phyloP scores from a whole-genome alignment of 2,113 vertebrate species.

The Melanerpes formicivorus region DNA sequence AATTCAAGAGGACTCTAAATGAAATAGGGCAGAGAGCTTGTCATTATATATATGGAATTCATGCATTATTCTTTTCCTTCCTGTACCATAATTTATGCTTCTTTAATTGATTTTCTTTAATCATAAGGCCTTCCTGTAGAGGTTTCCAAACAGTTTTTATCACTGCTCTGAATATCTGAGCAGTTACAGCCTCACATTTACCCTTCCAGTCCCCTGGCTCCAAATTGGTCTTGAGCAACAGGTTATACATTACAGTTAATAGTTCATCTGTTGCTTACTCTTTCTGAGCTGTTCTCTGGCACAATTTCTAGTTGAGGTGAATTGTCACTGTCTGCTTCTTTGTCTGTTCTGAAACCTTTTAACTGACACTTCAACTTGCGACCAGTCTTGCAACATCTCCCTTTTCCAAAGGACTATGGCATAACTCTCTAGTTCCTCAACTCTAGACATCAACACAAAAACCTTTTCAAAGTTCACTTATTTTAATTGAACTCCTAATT shows the following conservation, averaged over 20 bases:
- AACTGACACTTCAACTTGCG: not conserved
- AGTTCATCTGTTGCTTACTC: not conserved
- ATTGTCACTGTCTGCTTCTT: not conserved
- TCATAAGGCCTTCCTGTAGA: not conserved
- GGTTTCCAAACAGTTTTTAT: not conserved
- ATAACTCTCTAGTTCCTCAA: not conserved
- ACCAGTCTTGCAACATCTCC: not conserved
- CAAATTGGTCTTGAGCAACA: not conserved
- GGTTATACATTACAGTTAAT: not conserved
- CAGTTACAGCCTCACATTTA: not conserved
- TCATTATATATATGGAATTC: not conserved
- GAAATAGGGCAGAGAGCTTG: not conserved
- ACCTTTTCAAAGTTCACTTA: not conserved
- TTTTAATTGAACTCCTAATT: not conserved
- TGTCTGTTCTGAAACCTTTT: not conserved
- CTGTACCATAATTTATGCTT: not conserved
- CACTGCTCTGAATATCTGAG: not conserved
- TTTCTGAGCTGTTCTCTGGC: not conserved
- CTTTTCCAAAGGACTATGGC: not conserved
- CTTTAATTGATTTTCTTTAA: not conserved
- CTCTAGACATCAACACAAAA: not conserved
- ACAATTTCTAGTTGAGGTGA: not conserved
- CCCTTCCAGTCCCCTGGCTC: not conserved
- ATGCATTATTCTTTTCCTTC: not conserved
- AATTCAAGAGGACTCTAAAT: not conserved